Base-by-base conservation (phyloP, 1,140 invertebrate genomes). In the Scaptomyza pallida region DNA sequence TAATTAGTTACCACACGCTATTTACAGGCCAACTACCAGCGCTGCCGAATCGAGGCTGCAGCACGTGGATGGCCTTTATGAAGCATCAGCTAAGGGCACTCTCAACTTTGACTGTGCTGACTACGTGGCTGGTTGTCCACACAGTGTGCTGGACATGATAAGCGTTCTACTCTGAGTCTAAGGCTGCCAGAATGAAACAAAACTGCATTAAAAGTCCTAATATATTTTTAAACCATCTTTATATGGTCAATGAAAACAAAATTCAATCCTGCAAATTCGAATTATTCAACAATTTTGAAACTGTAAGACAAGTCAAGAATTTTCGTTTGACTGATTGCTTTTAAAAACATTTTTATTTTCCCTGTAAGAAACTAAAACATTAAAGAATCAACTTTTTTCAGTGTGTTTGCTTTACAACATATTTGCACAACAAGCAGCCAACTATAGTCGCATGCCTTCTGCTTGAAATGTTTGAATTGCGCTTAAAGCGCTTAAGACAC, bases 401-500 rank as follows among this genome's bases (percentile, higher is more conserved):
- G 60, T 63, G 59, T 43, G 50, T 13, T 59, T 54, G 26, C 26
- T 30, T 6, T 9, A 30, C 26, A 30, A 30, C 63, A 68, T 63
- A 51, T 65, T 62, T 67, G 67, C 60, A 75, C 74, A 70, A 65
- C 59, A 51, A 63, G 55, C 19, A 47, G 26, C 21, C 41, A 43
- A 63, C 54, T 61, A 51, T 57, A 60, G 52, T 37, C 48, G 61
- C 41, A 51, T 75, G 61, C 70, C 63, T 64, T 78, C 35, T 75
- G 63, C 64, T 63, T 73, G 60, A 82, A 82, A 76, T 79, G 72
- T 75, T 82, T 88, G 88, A 78, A 82, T 88, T 88, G 81, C 56
- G 67, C 71, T 88, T 78, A 78, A 88, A 82, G 78, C 72, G 82
- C 82, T 88, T 88, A 75, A 82, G 71, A 73, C 67, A 65, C 67